phyloP scores from a whole-genome alignment of 2,797 vertebrate species.

The Xyrichtys novacula region DNA sequence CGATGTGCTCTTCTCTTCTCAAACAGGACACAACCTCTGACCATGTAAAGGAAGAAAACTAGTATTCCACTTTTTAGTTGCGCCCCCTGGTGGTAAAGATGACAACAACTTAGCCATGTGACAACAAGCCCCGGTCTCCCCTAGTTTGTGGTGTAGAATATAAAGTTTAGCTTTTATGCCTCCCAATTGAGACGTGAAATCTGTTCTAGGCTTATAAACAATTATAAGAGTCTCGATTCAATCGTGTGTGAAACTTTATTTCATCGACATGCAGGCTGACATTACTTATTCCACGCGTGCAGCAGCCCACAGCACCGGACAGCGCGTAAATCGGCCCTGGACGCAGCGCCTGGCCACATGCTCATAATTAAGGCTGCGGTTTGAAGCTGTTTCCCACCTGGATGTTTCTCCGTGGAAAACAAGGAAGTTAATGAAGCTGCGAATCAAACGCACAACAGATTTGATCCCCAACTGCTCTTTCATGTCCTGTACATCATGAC shows the following conservation, averaged over 20 bases:
- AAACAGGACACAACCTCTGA: too few species aligned
- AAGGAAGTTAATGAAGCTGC: slow-evolving; percentile 64
- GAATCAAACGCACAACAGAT: slow-evolving; percentile 65
- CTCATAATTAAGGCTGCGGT: slow-evolving; percentile 66
- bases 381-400: slow-evolving; percentile 70
- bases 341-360: slow-evolving; percentile 68
- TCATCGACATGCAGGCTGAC: background rate
- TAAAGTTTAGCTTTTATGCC: background rate
- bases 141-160: background rate
- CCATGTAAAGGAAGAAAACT: too few species aligned
- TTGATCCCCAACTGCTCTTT: slow-evolving; percentile 69
- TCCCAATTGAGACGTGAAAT: background rate
- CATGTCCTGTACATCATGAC: slow-evolving; percentile 31
- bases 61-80: too few species aligned
- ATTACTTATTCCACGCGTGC: background rate
- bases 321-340: slow-evolving; percentile 52
- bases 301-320: slow-evolving; percentile 27
- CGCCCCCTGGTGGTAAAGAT: too few species aligned
- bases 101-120: too few species aligned
- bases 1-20: too few species aligned
- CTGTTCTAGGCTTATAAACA: background rate
- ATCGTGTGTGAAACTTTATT: background rate
- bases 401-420: slow-evolving; percentile 64
- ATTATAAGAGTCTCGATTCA: background rate
- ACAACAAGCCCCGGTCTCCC: too few species aligned